Conservation (phyloP, 2,113 vertebrate species). For the Scomber japonicus region DNA sequence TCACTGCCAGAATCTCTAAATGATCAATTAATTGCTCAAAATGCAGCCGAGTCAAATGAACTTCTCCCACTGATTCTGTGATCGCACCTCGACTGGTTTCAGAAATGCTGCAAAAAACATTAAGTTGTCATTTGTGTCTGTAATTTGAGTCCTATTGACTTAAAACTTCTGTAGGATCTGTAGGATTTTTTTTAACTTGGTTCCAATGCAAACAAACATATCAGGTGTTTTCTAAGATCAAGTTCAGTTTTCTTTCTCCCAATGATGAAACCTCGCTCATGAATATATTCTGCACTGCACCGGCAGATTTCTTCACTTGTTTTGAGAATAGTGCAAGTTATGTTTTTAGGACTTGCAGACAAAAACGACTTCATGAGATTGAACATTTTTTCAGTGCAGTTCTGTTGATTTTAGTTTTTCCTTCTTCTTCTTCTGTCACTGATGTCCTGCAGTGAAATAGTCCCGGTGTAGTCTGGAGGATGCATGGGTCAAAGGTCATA, state of each 20-base stretch:
- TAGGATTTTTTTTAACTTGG: neutral
- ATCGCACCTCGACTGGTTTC: neutral
- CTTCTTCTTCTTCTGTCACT: neutral
- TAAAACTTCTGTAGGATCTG: neutral
- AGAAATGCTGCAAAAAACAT: neutral
- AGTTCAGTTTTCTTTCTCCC: neutral
- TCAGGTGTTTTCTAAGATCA: neutral
- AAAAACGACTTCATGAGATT: conserved; percentile 9
- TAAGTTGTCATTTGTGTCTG: neutral
- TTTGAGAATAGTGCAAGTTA: neutral
- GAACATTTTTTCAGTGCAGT: neutral
- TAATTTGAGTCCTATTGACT: neutral
- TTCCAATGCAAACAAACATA: neutral
- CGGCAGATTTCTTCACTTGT: neutral
- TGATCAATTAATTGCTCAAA: neutral
- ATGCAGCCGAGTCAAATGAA: neutral
- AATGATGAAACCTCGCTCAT: neutral
- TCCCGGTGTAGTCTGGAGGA: neutral
- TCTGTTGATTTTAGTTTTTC: neutral
- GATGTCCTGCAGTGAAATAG: conserved; percentile 11
- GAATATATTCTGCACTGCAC: neutral
- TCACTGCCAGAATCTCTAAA: neutral
- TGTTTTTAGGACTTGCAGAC: neutral
- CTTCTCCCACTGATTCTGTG: neutral
- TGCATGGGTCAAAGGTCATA: conserved; percentile 7